Evolutionary conservation across 2,113 vertebrate species (phyloP), one percentile per base, ranked within the genome.

Genomic region (Coturnix japonica): DNA sequence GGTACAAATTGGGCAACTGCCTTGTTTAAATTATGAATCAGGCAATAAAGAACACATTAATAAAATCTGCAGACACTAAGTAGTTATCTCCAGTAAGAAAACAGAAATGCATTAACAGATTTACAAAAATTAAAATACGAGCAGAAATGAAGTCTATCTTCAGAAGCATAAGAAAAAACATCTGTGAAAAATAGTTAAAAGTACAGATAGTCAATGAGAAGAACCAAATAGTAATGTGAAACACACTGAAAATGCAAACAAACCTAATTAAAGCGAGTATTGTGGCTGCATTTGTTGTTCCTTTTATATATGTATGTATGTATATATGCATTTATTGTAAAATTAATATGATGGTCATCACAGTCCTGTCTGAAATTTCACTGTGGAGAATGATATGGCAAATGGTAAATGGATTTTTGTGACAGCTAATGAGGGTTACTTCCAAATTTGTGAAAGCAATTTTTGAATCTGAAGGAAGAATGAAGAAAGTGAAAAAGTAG

Each of bases 341-440:
- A 85, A 91, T 76, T 87, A 80, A 66, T 70, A 80, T 85, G 85
- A 37, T 66, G 69, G 37, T 93, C 56, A 28, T 56, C 90, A 70
- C 16, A 83, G 26, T 59, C 46, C 28, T 66, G 31, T 28, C 31
- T 88, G 56, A 87, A 80, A 67, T 76, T 59, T 26, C 30, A 56
- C 15, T 64, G 14, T 41, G 17, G 80, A 85, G 59, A 73, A 86
- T 56, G 44, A 83, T 22, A 77, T 5, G 47, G 66, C 41, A 94
- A 90, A 66, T 28, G 9, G 43, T 73, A 66, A 85, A 71, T 0
- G 54, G 19, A 54, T 54, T 85, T 84, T 72, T 65, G 43, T 33
- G 86, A 86, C 5, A 63, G 33, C 28, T 74, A 41, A 69, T 83
- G 81, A 86, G 6, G 10, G 22, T 35, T 25, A 46, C 12, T n/a